Evolutionary conservation across 2,888 invertebrate species (phyloP), one percentile per base, ranked within the genome.

Genomic region (Drosophila suboccidentalis): DNA sequence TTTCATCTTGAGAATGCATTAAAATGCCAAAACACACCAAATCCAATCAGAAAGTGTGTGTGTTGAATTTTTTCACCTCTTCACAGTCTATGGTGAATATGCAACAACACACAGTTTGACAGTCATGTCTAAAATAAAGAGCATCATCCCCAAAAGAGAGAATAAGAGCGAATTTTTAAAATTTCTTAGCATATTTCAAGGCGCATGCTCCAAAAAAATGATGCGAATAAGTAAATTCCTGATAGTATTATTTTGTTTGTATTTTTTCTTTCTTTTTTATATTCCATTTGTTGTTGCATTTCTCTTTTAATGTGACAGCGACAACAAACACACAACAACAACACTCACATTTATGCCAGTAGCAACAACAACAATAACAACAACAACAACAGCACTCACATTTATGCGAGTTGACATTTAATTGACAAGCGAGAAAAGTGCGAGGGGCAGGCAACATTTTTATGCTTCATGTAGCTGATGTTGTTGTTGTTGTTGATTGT

Each of bases 401-500:
- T 83, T 89, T 80, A 75, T 75, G 74, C 75, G 72, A 79, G 82
- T 82, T 89, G 88, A 87, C 86, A 87, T 84, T 78, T 89, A 86
- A 88, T 88, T 88, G 89, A 89, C 85, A 85, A 77, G 79, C 64
- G 17, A 19, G 51, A 63, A 51, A 68, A 66, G 53, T 47, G 64
- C 66, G 46, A 43, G 39, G 44, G 39, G 51, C 62, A 49, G 58
- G 39, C 44, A 65, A 65, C 58, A 71, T 66, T 63, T 74, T 63
- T 72, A 47, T 63, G 47, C 51, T 26, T 47, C 64, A 34, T 51
- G 59, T 15, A 47, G 41, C 50, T 34, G 22, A 34, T 46, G 50
- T 34, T 44, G 41, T 15, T 51, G 38, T 22, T 54, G 57, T 39
- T 50, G 43, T 46, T 26, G 36, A 22, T 29, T 41, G 59, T 63